phyloP scores from a whole-genome alignment of 30 jellyfish, hydroid and myxozoan species.

The Pseudorhiza aurosa region DNA sequence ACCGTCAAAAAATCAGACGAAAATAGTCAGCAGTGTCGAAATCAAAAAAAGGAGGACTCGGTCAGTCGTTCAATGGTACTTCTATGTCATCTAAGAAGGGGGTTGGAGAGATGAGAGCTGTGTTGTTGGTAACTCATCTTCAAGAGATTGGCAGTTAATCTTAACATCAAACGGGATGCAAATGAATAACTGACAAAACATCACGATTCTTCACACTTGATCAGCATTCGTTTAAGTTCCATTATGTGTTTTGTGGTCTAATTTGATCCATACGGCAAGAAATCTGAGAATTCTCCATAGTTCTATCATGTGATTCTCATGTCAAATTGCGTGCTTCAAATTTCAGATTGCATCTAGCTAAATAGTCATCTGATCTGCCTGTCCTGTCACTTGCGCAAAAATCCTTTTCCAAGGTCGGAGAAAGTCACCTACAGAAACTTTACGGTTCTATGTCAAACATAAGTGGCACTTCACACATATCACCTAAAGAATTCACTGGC shows the following conservation, averaged over 20 bases:
- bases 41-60: no score
- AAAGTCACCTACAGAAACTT: not conserved
- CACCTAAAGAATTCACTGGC: no score
- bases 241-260: not conserved
- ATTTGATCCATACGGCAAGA: not conserved
- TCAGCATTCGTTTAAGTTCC: not conserved
- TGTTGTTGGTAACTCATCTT: slow-evolving; percentile 13
- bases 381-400: not conserved
- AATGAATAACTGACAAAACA: not conserved
- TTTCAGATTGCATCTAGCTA: not conserved
- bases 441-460: not conserved
- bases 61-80: no score
- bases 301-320: not conserved
- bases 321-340: not conserved
- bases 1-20: no score
- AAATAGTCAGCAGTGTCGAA: no score
- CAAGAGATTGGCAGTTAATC: slow-evolving; percentile 4
- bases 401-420: not conserved
- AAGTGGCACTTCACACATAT: slow-evolving; percentile 6
- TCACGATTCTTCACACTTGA: not conserved
- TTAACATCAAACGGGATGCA: not conserved
- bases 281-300: not conserved
- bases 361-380: not conserved
- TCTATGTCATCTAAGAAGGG: no score
- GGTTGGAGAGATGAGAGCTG: no score